Evolutionary conservation across 2,797 vertebrate species (phyloP), one percentile per base, ranked within the genome.

Genomic region (Anableps anableps): DNA sequence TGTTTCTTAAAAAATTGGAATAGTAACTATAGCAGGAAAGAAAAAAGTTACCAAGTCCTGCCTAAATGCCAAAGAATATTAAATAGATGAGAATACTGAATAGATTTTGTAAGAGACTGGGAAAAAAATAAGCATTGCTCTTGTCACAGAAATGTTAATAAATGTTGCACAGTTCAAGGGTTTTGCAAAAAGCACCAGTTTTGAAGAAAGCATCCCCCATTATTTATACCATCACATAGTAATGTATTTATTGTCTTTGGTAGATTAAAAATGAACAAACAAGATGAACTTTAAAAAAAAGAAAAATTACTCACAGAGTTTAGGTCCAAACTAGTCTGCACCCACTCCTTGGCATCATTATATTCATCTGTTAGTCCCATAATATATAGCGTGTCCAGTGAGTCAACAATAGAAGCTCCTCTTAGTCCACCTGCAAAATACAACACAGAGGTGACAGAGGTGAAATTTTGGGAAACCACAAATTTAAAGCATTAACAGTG

Each of bases 311-410:
- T 94, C 93, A 99, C 98, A 91, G 97, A 97, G 13, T 97, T 98
- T 31, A 99, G 93, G 87, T 99, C 97, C 86, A 99, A 96, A 93
- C 90, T 97, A 85, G 93, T 96, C 91, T 97, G 94, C 79, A 99
- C 97, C 98, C 98, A 99, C 76, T 96, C 94, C 94, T 97, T 97
- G 82, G 98, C 98, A 80, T 99, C 97, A 23, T 97, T 96, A 89
- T 98, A 99, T 83, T 99, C 98, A 23, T 98, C 97, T 88, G 95
- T 96, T 77, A 99, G 88, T 76, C 97, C 97, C 98, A 99, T 99
- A 89, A 99, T 97, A 84, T 97, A 99, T 36, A 99, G 96, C 0
- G 98, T 98, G 74, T 99, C 98, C 74, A 99, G 96, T 31, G 98
- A 98, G 79, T 99, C 98, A 0, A 99, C 96, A 87, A 99, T 95